These are phyloP conservation scores for Pyrochroa serraticornis DNA, from an alignment of 2,888 invertebrate species.

Conservation along the genomic window DNA sequence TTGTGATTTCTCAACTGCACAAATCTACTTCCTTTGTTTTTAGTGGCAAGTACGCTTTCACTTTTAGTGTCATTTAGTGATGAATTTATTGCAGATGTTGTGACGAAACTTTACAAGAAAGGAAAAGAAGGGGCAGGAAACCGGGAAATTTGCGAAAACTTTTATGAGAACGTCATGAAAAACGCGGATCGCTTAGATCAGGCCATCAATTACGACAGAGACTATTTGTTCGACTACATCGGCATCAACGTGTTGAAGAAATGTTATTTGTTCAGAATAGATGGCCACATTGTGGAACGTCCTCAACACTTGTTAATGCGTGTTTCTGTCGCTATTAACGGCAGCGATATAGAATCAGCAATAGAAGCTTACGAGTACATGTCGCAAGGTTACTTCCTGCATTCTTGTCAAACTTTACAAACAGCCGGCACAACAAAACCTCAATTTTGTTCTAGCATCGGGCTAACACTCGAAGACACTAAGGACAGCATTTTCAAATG, in stretches of 20 bases:
- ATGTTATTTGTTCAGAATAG: constrained; percentile 64
- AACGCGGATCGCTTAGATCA: constrained; percentile 2
- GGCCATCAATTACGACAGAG: constrained; percentile 64
- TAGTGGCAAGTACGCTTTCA: no score
- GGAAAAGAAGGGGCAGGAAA: neutral
- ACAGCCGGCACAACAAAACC: constrained; percentile 65
- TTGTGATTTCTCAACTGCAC: no score
- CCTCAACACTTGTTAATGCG: constrained; percentile 71
- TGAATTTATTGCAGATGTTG: no score
- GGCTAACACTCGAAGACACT: no score
- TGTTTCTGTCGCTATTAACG: constrained; percentile 67
- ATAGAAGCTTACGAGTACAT: constrained; percentile 69
- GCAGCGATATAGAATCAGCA: constrained; percentile 63
- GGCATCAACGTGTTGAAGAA: constrained; percentile 66
- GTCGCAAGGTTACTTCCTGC: constrained; percentile 68
- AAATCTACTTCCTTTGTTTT: no score
- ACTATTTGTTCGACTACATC: constrained; percentile 67
- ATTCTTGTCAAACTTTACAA: constrained; percentile 69
- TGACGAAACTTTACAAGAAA: no score
- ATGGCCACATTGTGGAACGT: constrained; percentile 63
- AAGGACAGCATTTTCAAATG: constrained; percentile 64
- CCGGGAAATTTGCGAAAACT: neutral
- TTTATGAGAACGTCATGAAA: neutral
- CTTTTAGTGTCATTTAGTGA: no score
- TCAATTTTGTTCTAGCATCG: constrained; percentile 62